Evolutionary conservation across 2,797 vertebrate genomes (phyloP).

Genomic region (Gymnothorax javanicus): DNA sequence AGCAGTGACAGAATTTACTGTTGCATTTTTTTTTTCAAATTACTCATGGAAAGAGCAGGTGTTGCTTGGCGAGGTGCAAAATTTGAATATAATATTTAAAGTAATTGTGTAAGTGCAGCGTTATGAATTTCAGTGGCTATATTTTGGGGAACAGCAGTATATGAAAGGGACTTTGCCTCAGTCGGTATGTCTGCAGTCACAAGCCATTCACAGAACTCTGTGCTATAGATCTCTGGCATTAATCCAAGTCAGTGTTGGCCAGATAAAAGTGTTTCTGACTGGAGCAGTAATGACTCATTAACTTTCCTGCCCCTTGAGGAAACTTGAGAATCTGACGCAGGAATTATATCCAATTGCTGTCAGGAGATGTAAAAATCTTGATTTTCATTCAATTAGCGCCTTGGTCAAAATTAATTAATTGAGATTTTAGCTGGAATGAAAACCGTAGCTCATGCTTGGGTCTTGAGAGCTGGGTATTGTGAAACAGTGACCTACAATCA

Average conservation of each 20-base stretch:
- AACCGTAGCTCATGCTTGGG: not conserved
- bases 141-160: no score
- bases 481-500: not conserved
- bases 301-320: not conserved
- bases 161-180: no score
- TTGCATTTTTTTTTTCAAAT: no score
- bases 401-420: not conserved
- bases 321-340: not conserved
- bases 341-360: not conserved
- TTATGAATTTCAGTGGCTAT: no score
- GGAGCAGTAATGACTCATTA: not conserved
- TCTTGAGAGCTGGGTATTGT: not conserved
- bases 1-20: no score
- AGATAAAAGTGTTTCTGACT: not conserved
- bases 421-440: conserved; percentile 4
- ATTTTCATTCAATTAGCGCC: not conserved
- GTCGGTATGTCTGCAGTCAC: no score
- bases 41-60: no score
- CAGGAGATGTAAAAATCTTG: not conserved
- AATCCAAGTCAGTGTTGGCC: not conserved
- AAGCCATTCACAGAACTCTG: not conserved
- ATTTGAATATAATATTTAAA: no score
- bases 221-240: not conserved
- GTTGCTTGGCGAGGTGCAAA: no score
- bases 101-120: no score